Percentiles rank a stretch among this genome's conserved stretches.
phyloP scores from a whole-genome alignment of 2,888 invertebrate species.

The Philonicus albiceps region DNA sequence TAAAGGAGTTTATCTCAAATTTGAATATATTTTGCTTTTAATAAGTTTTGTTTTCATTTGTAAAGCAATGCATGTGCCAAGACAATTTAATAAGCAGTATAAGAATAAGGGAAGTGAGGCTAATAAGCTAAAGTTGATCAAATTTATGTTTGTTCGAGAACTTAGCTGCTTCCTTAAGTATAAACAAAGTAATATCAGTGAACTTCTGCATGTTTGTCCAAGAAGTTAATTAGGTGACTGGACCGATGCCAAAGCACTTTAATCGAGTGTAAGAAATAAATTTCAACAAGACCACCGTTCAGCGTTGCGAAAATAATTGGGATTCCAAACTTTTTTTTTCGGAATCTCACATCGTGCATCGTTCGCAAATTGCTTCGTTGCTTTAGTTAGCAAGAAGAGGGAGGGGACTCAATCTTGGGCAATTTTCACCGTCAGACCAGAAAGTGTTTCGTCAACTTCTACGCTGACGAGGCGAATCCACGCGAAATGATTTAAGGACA shows the following conservation, averaged over 20 bases:
- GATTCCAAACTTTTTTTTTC: conserved; percentile 30
- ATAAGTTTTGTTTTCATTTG: too few species aligned
- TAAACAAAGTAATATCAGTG: neutral
- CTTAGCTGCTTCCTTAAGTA: neutral
- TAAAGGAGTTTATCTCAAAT: too few species aligned
- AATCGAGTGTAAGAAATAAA: neutral
- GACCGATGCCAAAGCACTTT: conserved; percentile 11
- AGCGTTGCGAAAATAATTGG: neutral
- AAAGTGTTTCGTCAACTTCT: neutral
- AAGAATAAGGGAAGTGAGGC: neutral
- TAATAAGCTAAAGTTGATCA: neutral
- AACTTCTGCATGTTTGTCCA: neutral
- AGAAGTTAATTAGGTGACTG: conserved; percentile 24
- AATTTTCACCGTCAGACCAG: neutral
- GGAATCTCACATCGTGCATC: neutral
- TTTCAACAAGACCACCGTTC: conserved; percentile 13
- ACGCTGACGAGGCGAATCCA: neutral
- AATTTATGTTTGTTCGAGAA: neutral
- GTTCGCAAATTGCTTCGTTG: conserved; percentile 3
- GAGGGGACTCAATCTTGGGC: neutral
- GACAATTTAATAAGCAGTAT: too few species aligned
- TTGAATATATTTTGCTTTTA: too few species aligned
- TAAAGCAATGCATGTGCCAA: too few species aligned
- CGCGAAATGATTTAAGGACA: conserved; percentile 15
- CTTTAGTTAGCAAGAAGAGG: neutral